phyloP scores from a whole-genome alignment of 2,797 vertebrate species.

The Babyrousa celebensis region DNA sequence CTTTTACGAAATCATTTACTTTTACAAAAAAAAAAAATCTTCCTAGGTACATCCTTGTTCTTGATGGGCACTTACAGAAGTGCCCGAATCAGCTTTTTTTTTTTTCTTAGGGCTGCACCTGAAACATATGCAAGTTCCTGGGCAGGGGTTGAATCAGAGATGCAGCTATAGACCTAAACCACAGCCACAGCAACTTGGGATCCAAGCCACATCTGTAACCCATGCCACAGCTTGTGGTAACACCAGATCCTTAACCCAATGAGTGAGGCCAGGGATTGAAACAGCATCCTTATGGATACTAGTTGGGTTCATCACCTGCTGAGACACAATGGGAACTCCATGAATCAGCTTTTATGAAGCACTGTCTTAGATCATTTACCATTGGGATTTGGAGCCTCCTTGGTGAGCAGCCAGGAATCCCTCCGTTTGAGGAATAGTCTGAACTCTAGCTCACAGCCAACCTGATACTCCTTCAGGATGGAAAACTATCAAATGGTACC shows the following conservation, averaged over 20 bases:
- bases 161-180: no score
- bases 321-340: no score
- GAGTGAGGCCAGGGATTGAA: no score
- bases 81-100: background rate
- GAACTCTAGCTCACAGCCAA: background rate
- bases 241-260: no score
- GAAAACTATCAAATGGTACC: background rate
- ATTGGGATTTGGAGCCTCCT: background rate
- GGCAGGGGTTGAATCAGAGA: no score
- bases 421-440: background rate
- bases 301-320: no score
- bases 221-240: no score
- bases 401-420: fast-evolving
- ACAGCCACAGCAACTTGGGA: no score
- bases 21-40: background rate
- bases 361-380: background rate
- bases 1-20: background rate
- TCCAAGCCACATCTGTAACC: no score
- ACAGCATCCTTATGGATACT: no score
- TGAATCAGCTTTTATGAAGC: background rate
- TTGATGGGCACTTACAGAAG: background rate
- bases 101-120: no score
- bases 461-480: background rate
- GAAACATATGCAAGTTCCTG: no score
- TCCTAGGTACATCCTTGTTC: background rate